Conservation (phyloP, 2,797 vertebrate species). For the Dryobates pubescens region DNA sequence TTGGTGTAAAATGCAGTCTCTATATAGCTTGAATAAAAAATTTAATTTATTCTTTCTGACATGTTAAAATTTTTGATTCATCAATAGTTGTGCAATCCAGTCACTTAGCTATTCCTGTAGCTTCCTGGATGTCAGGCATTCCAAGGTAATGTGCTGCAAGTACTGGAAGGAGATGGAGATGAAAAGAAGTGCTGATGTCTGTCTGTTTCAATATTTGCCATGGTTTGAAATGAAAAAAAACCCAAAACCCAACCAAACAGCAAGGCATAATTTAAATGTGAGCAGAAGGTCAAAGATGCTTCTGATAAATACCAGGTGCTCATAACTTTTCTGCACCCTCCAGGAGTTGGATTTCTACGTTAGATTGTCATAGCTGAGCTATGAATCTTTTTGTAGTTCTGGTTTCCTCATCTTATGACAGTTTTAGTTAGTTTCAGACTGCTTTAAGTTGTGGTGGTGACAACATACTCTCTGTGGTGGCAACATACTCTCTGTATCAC, state of each 20-base stretch:
- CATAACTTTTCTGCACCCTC: not conserved
- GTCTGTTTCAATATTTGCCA: not conserved
- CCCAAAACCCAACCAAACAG: not conserved
- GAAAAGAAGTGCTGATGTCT: not conserved
- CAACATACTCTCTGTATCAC: not conserved
- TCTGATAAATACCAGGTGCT: not conserved
- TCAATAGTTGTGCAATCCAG: conserved; percentile 28
- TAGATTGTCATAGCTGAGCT: not conserved
- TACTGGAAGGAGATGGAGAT: conserved; percentile 29
- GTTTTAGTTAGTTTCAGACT: not conserved
- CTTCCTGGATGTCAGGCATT: not conserved
- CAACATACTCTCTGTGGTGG: not conserved
- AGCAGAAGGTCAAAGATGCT: conserved; percentile 10
- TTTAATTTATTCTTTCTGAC: not conserved
- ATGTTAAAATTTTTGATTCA: not conserved
- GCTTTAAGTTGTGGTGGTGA: not conserved
- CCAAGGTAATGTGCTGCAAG: conserved; percentile 42
- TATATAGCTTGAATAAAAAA: not conserved
- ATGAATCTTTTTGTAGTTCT: not conserved
- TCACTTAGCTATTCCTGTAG: conserved; percentile 20
- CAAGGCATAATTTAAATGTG: not conserved
- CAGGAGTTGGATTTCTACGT: not conserved
- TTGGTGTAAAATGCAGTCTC: not conserved
- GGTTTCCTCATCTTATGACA: not conserved
- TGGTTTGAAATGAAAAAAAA: not conserved